Conservation (phyloP, 1,140 invertebrate genomes). For the Drosophila hydei region DNA sequence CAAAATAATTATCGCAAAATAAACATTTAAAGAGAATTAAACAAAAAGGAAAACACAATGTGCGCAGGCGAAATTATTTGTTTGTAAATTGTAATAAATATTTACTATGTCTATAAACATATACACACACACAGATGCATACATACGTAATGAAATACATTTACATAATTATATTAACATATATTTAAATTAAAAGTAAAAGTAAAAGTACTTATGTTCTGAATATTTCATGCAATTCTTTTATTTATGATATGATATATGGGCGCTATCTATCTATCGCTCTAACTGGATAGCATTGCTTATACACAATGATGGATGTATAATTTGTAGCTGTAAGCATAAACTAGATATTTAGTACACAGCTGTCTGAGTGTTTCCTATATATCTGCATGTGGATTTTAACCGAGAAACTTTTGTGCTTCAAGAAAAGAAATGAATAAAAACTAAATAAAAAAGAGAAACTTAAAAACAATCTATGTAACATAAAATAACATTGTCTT, state of each 20-base stretch:
- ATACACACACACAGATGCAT: conserved; percentile 19
- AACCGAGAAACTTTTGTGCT: conserved; percentile 68
- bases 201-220: conserved; percentile 46
- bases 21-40: conserved; percentile 18
- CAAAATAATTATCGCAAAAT: conserved; percentile 55
- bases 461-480: conserved; percentile 49
- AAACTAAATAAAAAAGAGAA: conserved; percentile 52
- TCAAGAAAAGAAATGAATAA: conserved; percentile 52
- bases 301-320: conserved; percentile 1
- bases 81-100: conserved; percentile 75
- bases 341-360: conserved; percentile 8
- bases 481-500: background rate
- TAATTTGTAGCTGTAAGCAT: conserved; percentile 7
- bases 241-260: conserved; percentile 1
- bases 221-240: conserved; percentile 41
- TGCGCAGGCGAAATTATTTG: conserved; percentile 65
- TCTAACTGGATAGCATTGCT: background rate
- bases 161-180: conserved; percentile 52
- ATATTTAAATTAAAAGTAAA: conserved; percentile 33
- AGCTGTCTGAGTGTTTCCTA: conserved; percentile 59
- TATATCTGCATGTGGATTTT: conserved; percentile 64
- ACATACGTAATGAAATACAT: conserved; percentile 49
- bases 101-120: conserved; percentile 45
- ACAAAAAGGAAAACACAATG: conserved; percentile 41
- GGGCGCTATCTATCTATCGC: background rate